Evolutionary conservation across 2,113 vertebrate species (phyloP), one percentile per base, ranked within the genome.

Genomic region (Hoplias malabaricus): DNA sequence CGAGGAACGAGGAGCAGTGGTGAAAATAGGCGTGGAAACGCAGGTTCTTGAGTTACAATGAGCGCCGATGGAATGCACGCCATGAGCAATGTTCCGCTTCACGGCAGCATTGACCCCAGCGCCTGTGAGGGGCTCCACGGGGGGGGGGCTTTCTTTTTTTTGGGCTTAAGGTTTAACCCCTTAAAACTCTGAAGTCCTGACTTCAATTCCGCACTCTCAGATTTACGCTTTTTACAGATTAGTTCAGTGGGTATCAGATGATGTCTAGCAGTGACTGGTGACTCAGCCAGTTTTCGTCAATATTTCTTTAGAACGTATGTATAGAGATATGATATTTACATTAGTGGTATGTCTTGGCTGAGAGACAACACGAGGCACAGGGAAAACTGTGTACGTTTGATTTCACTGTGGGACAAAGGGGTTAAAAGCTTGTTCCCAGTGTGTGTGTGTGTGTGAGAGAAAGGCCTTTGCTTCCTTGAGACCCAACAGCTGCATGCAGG

Each of bases 61-160:
- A 62, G 85, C 63, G 33, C 75, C 53, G 75, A 56, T n/a, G 89
- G 88, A 91, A 91, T 90, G 89, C 84, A 78, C 87, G 77, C 87
- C 90, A 69, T 82, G 87, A 87, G 78, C 79, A 75, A 89, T 86
- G 88, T 85, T 87, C 81, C 75, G 78, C 84, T 62, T 78, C 75
- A 67, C 54, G 78, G 78, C 82, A 75, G 54, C 80, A 66, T 83
- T 75, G 89, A 90, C 77, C 85, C 82, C 75, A 72, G 74, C 66
- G 83, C 53, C 81, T 40, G 69, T 31, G 56, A 78, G 40, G 34
- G 57, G 56, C 48, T n/a, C n/a, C n/a, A n/a, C n/a, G n/a, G n/a
- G 61, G 21, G 33, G 65, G 67, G 71, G 63, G n/a, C n/a, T 79
- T 57, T 14, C 34, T 33, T 21, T 53, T 36, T 68, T 13, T 13